Conservation (phyloP, 2,113 vertebrate species). For the Megaceryle torquata region DNA sequence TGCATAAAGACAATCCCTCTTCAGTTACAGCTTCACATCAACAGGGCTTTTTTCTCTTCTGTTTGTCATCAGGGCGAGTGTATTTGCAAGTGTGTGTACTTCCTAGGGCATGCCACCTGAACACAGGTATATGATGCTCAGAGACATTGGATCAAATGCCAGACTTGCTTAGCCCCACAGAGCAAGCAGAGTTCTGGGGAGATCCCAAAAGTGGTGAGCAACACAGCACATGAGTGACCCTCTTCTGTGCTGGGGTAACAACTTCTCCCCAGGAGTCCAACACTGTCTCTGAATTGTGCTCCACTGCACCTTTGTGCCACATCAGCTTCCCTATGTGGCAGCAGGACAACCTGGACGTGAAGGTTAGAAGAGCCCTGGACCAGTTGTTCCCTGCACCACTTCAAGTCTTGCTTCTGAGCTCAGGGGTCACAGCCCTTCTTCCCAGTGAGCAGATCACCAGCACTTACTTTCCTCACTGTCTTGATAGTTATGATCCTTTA, state of each 20-base stretch:
- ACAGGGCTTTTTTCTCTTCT: background rate
- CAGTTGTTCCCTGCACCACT: background rate
- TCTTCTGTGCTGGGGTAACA: background rate
- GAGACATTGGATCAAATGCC: background rate
- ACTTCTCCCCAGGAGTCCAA: background rate
- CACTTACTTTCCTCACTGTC: background rate
- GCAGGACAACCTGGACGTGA: background rate
- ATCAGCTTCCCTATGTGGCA: background rate
- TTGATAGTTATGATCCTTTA: background rate
- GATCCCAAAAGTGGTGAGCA: background rate
- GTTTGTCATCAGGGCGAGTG: background rate
- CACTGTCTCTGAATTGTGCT: accelerated
- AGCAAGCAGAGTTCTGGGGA: background rate
- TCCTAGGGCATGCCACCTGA: too few species aligned
- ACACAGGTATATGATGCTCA: background rate
- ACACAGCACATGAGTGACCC: background rate
- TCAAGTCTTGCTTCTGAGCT: background rate
- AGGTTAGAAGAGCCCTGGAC: background rate
- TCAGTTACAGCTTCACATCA: background rate
- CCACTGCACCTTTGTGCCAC: background rate
- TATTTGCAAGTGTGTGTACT: background rate
- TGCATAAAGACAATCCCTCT: background rate
- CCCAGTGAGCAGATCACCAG: background rate
- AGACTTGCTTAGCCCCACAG: background rate
- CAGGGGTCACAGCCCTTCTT: background rate